Percentiles rank a stretch among this genome's conserved stretches.
Evolutionary conservation across 2,113 vertebrate species (phyloP).

Genomic region (Leptobrachium leishanense): DNA sequence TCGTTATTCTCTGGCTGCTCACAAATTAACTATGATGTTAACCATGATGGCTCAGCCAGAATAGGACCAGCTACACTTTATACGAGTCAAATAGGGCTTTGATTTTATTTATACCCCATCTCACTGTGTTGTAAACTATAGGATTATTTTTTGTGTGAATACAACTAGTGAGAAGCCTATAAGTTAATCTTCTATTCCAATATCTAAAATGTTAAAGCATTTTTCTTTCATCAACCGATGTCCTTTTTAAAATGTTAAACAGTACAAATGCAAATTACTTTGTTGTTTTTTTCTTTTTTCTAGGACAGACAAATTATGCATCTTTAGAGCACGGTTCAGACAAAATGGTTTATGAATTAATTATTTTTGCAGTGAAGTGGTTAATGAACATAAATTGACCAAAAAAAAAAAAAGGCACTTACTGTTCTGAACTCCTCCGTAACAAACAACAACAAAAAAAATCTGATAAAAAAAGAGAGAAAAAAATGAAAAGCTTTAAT

Average conservation of each 20-base stretch:
- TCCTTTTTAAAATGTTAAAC: slow-evolving; percentile 33
- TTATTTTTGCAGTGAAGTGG: slow-evolving; percentile 48
- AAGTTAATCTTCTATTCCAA: not conserved
- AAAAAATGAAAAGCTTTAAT: slow-evolving; percentile 60
- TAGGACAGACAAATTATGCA: slow-evolving; percentile 32
- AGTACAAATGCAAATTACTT: slow-evolving; percentile 41
- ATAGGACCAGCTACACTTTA: no score
- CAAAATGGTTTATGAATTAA: slow-evolving; percentile 46
- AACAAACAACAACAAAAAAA: slow-evolving; percentile 42
- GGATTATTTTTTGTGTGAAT: not conserved
- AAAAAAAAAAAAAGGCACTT: slow-evolving; percentile 34
- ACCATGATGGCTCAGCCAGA: no score
- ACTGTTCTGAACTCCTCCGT: slow-evolving; percentile 51
- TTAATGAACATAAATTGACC: slow-evolving; percentile 57
- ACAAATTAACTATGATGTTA: no score
- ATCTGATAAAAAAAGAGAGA: slow-evolving; percentile 59
- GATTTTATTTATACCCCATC: no score
- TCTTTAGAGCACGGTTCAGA: slow-evolving; percentile 14
- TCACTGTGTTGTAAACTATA: not conserved
- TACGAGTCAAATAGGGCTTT: no score
- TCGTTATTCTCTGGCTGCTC: no score
- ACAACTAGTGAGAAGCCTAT: not conserved
- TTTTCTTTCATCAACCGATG: slow-evolving; percentile 1
- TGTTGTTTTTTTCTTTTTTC: slow-evolving; percentile 15
- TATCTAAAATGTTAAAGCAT: not conserved